Conservation (phyloP, 1,140 invertebrate genomes). For the Chironomus tepperi region DNA sequence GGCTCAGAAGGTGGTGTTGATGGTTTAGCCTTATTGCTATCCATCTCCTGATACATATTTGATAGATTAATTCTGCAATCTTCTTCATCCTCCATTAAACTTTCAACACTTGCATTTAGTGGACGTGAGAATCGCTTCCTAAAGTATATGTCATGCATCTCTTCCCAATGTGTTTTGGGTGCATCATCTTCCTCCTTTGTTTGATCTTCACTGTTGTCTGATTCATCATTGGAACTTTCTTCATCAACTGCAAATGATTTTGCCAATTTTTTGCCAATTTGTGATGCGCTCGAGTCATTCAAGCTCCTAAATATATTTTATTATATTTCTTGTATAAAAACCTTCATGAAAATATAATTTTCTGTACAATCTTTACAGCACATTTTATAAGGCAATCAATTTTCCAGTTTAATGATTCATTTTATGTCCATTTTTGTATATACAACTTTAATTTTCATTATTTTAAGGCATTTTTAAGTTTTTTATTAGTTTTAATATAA, state of each 20-base stretch:
- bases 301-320: too few species aligned
- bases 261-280: constrained; percentile 13
- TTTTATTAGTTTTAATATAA: too few species aligned
- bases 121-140: not conserved
- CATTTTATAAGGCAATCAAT: too few species aligned
- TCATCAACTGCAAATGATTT: not conserved
- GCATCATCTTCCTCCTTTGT: not conserved
- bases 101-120: not conserved
- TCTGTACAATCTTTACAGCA: too few species aligned
- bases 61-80: constrained; percentile 7
- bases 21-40: not conserved
- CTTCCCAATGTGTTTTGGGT: not conserved
- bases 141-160: constrained; percentile 16
- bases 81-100: not conserved
- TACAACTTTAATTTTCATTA: too few species aligned
- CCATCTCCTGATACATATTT: not conserved
- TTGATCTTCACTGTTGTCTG: not conserved
- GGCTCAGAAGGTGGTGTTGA: not conserved
- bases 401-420: too few species aligned
- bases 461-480: too few species aligned
- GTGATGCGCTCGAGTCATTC: not conserved
- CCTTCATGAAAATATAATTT: too few species aligned
- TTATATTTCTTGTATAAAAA: too few species aligned
- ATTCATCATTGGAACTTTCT: not conserved
- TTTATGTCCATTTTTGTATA: too few species aligned